Base-by-base conservation (phyloP, 2,113 vertebrate species). In the Actinemys pallida region DNA sequence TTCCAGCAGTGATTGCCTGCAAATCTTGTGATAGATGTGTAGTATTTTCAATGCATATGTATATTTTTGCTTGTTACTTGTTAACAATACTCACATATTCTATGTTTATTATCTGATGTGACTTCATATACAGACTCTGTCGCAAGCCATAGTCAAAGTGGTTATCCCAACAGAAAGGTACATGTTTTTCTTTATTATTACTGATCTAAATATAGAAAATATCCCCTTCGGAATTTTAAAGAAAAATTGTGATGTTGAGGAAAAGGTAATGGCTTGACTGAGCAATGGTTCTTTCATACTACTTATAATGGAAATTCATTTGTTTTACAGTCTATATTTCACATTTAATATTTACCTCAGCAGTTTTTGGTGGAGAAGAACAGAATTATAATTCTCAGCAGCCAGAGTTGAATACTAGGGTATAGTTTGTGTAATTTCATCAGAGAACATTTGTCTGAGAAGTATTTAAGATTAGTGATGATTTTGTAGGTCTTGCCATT, bases 131-230 rank as follows among this genome's bases (percentile, higher is more conserved):
- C 99, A 99, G 99, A 99, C 99, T 99, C 99, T 99, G 99, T 99
- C 99, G 99, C 99, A 99, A 99, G 99, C 99, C 99, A 99, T 99
- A 99, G 99, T 99, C 99, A 99, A 99, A 99, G 99, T 99, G 99
- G 99, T 99, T 99, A 99, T 99, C 99, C 99, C 99, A 99, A 99
- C 99, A 99, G 99, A 99, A 99, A 99, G 99, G 99, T 99, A 99
- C 99, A 99, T 99, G 99, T 99, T 99, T 99, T 99, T 99, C 99
- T 99, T 99, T 99, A 99, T 99, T 99, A 99, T 99, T 98, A 99
- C 99, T 99, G 99, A 99, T 99, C 98, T 99, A 99, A 99, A 99
- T 99, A 98, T 99, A 99, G 99, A 99, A 98, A 99, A 98, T 98
- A 98, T 99, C 99, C 99, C 99, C 99, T 99, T 98, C 98, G 98